phyloP scores from a whole-genome alignment of 2,888 invertebrate species.

The Drosophila algonquin region DNA sequence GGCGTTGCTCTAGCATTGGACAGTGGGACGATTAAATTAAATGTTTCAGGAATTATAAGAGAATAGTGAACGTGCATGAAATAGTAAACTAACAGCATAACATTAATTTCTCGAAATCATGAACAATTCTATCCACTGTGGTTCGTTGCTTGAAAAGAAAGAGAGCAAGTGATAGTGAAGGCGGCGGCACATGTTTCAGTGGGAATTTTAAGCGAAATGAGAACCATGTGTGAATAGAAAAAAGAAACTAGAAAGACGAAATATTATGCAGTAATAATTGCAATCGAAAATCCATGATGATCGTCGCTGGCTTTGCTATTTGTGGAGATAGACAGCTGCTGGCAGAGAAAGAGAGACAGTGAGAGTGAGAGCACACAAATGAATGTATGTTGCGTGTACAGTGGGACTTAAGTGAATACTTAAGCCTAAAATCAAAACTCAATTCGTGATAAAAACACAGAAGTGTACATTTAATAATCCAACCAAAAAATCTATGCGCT shows the following conservation, averaged over 20 bases:
- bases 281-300: not conserved
- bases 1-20: not conserved
- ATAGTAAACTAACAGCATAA: no score
- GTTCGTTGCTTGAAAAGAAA: no score
- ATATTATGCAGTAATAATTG: not conserved
- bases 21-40: no score
- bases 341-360: conserved; percentile 15
- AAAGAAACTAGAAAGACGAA: no score
- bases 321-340: not conserved
- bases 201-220: not conserved
- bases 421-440: no score
- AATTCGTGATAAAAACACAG: not conserved
- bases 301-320: not conserved
- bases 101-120: no score
- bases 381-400: conserved; percentile 48
- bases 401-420: conserved; percentile 42
- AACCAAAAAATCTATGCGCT: no score
- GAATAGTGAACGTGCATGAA: no score
- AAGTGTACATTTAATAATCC: no score
- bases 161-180: not conserved
- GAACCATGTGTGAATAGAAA: not conserved
- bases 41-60: no score
- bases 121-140: no score
- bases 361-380: conserved; percentile 29
- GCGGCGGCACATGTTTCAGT: not conserved